Percentiles rank a stretch among this genome's conserved stretches.
These are phyloP conservation scores for Pocota personata DNA, from an alignment of 2,888 invertebrate genomes.

Conservation along the genomic window DNA sequence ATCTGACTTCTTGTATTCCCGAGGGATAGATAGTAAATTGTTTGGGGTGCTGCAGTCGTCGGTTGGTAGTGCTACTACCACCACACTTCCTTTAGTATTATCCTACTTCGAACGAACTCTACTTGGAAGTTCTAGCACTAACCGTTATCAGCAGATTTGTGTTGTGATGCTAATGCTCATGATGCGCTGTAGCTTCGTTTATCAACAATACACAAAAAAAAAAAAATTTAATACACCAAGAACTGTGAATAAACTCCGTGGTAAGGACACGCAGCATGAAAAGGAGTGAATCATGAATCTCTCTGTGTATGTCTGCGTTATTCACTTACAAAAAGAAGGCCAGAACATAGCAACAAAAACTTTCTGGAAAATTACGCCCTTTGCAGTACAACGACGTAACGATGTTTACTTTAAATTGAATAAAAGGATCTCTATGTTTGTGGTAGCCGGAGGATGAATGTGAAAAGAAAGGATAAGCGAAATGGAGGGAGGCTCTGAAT, in stretches of 20 bases:
- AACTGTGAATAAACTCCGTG: constrained; percentile 64
- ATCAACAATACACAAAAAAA: constrained; percentile 47
- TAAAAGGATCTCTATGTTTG: constrained; percentile 73
- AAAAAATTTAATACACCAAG: constrained; percentile 63
- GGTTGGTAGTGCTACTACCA: constrained; percentile 42
- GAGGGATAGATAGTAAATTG: constrained; percentile 64
- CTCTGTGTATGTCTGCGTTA: constrained; percentile 14
- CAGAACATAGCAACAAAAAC: constrained; percentile 34
- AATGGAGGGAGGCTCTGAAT: constrained; percentile 26
- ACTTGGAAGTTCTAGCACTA: constrained; percentile 66
- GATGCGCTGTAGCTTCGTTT: constrained; percentile 66
- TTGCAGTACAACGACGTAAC: constrained; percentile 60
- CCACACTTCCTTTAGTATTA: constrained; percentile 14
- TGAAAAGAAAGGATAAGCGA: constrained; percentile 56
- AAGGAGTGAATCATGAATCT: constrained; percentile 42
- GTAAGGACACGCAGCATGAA: constrained; percentile 60
- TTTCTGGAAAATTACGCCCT: constrained; percentile 55
- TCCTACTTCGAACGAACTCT: constrained; percentile 24
- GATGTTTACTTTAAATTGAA: constrained; percentile 73
- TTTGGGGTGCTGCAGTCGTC: constrained; percentile 52
- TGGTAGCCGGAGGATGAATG: constrained; percentile 66
- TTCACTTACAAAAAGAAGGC: constrained; percentile 6
- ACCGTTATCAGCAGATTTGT: constrained; percentile 74
- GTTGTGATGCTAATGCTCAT: constrained; percentile 73
- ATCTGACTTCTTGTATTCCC: constrained; percentile 69